A percentile compares a stretch with the other conserved stretches of the same genome.
Evolutionary conservation across 1,140 invertebrate species (phyloP).

Genomic region (Magallana angulata): DNA sequence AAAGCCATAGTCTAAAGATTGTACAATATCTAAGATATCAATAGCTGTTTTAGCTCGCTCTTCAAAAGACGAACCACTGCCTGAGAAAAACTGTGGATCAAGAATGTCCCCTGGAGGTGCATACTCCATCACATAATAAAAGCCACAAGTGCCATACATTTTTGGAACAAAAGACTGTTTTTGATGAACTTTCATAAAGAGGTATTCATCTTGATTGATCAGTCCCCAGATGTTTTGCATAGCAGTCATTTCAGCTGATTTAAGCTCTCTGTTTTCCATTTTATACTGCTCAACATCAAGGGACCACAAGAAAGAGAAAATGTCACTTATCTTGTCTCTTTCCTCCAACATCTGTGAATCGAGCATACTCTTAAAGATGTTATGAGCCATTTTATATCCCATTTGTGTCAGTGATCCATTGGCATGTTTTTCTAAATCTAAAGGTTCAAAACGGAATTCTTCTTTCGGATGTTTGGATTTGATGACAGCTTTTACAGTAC

Average conservation of each 20-base stretch:
- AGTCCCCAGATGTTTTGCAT: constrained; percentile 84
- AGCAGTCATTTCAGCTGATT: constrained; percentile 45
- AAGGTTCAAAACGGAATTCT: constrained; percentile 41
- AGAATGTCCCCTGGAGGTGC: constrained; percentile 77
- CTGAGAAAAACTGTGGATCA: constrained; percentile 70
- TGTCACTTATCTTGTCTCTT: constrained; percentile 47
- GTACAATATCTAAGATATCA: constrained; percentile 83
- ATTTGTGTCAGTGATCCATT: constrained; percentile 37
- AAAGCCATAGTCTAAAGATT: constrained; percentile 82
- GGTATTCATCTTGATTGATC: constrained; percentile 85
- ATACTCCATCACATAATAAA: constrained; percentile 84
- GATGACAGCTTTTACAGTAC: constrained; percentile 56
- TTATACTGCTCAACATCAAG: constrained; percentile 59
- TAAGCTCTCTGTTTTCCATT: constrained; percentile 34
- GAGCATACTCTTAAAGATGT: constrained; percentile 55
- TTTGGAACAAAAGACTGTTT: constrained; percentile 84
- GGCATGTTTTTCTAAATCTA: constrained; percentile 36
- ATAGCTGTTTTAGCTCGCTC: constrained; percentile 79
- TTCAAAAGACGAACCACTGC: constrained; percentile 79
- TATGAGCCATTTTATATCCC: constrained; percentile 36
- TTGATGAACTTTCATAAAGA: constrained; percentile 83
- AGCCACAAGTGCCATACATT: constrained; percentile 85
- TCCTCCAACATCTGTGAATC: constrained; percentile 46
- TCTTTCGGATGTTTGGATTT: constrained; percentile 55
- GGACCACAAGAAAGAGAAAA: constrained; percentile 65